A percentile compares a stretch with the other conserved stretches of the same genome.
These are phyloP conservation scores for Campodea augens DNA, from an alignment of 1,140 invertebrate species.

Conservation along the genomic window DNA sequence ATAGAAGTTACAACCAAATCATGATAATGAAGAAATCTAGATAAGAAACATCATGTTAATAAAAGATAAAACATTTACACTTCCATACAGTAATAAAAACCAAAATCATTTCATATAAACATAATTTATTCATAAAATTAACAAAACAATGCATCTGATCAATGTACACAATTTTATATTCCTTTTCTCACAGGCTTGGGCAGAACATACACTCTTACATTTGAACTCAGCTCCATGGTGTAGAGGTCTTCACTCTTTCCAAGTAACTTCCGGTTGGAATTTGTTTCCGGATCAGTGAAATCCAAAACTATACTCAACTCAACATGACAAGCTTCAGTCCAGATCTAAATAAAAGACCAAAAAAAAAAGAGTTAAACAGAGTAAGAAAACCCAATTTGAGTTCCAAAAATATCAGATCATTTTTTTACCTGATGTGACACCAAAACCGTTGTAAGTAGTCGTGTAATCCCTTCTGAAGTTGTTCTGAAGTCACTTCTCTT, in stretches of 20 bases:
- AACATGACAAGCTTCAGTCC: conserved; percentile 76
- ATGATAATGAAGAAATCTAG: too few species aligned
- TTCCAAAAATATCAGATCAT: too few species aligned
- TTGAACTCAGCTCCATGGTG: conserved; percentile 67
- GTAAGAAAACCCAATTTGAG: background rate
- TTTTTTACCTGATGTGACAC: conserved; percentile 57
- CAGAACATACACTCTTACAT: conserved; percentile 70
- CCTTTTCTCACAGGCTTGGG: conserved; percentile 73
- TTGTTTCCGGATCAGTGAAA: conserved; percentile 40
- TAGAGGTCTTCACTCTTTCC: conserved; percentile 35
- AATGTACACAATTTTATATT: too few species aligned
- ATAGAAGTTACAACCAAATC: too few species aligned
- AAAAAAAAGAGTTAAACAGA: conserved; percentile 1
- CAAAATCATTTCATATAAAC: too few species aligned
- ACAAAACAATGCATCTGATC: too few species aligned
- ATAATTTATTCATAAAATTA: too few species aligned
- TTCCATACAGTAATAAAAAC: too few species aligned
- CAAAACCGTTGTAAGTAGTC: conserved; percentile 63
- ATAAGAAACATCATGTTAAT: too few species aligned
- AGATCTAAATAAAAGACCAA: conserved; percentile 24
- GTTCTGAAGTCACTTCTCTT: conserved; percentile 31
- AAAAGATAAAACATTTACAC: too few species aligned
- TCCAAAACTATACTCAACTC: conserved; percentile 65
- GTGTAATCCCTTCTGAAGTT: conserved; percentile 11
- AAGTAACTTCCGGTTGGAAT: conserved; percentile 21